phyloP scores from a whole-genome alignment of 1,140 invertebrate genomes.

The Mizuhopecten yessoensis region DNA sequence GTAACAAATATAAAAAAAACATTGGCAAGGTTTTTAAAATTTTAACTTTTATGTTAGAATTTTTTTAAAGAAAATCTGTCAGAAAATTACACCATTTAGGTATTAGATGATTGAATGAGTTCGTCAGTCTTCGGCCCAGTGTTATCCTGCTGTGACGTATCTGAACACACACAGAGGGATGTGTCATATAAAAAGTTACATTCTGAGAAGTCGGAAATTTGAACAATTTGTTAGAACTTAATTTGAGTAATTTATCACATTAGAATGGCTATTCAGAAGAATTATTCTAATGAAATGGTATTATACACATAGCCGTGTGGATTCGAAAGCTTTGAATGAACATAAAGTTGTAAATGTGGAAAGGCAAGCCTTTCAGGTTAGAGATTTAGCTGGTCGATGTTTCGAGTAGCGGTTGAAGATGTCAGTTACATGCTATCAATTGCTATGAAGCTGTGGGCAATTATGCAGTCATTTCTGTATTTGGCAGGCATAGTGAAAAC shows the following conservation, averaged over 20 bases:
- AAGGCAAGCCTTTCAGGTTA: background rate
- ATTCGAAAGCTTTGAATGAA: background rate
- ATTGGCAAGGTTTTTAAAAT: too few species aligned
- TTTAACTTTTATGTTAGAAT: too few species aligned
- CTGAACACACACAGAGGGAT: background rate
- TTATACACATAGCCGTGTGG: background rate
- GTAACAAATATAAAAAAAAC: too few species aligned
- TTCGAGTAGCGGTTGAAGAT: too few species aligned
- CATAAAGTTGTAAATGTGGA: background rate
- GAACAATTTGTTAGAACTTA: background rate
- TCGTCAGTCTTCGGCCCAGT: background rate
- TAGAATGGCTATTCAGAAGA: background rate
- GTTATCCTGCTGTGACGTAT: background rate
- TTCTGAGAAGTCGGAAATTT: background rate
- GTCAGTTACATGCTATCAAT: too few species aligned
- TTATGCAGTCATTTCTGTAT: too few species aligned
- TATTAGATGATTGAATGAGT: background rate
- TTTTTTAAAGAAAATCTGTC: too few species aligned
- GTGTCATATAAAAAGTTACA: background rate
- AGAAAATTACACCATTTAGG: background rate
- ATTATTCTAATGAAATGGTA: background rate
- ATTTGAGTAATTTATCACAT: background rate
- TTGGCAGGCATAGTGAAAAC: too few species aligned
- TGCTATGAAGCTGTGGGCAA: too few species aligned
- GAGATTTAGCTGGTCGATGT: background rate